Percentiles rank a stretch among this genome's conserved stretches.
Evolutionary conservation across 2,888 invertebrate genomes (phyloP).

Genomic region (Boloria euphrosyne): DNA sequence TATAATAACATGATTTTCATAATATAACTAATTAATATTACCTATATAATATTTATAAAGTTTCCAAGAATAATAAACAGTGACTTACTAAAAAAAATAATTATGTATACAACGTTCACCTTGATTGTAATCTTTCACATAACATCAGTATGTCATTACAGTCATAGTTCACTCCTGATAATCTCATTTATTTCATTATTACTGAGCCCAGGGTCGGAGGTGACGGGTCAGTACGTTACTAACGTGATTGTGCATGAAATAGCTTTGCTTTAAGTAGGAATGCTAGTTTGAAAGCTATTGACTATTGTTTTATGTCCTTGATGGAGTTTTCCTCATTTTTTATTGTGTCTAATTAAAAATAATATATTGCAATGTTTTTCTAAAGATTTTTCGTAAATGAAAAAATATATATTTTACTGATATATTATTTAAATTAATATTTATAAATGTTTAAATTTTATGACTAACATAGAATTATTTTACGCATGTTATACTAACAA

Average conservation of each 20-base stretch:
- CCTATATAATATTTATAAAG: too few species aligned
- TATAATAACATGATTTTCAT: too few species aligned
- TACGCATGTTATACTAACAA: constrained; percentile 58
- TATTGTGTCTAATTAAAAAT: neutral
- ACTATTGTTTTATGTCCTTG: constrained; percentile 12
- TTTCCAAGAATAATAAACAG: neutral
- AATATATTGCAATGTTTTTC: neutral
- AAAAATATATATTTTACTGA: neutral
- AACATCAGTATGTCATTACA: constrained; percentile 1
- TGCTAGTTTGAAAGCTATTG: neutral
- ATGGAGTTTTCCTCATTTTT: neutral
- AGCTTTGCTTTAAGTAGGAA: neutral
- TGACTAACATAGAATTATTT: constrained; percentile 24
- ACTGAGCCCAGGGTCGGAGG: constrained; percentile 33
- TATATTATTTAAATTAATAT: constrained; percentile 11
- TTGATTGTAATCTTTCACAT: constrained; percentile 28
- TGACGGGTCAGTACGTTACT: constrained; percentile 22
- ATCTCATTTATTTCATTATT: constrained; percentile 25
- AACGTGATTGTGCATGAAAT: constrained; percentile 7
- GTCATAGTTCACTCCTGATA: constrained; percentile 12
- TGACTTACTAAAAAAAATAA: neutral
- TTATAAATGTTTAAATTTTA: neutral
- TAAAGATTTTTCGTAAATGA: neutral
- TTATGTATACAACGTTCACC: constrained; percentile 28
- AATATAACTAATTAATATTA: too few species aligned